Base-by-base conservation (phyloP, 2,113 vertebrate species). In the Gobio gobio region DNA sequence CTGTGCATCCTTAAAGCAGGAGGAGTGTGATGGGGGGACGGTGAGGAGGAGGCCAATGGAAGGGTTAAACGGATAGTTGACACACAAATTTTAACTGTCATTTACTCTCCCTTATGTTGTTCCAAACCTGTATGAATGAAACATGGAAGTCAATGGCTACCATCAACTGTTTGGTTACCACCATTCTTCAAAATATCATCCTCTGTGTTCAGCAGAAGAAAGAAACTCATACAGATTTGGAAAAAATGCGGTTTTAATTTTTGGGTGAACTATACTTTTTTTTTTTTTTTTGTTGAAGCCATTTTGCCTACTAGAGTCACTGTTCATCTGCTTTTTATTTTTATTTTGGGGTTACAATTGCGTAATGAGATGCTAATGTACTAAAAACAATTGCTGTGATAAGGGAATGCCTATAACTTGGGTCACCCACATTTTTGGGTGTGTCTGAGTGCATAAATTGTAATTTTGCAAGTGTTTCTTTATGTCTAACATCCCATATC, bases 1-100 rank as follows among this genome's bases (percentile, higher is more conserved):
- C 91, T 92, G 90, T 85, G 76, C 79, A 9, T 75, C 5, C 76
- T 33, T 58, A 3, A 14, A 66, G 59, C 84, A 10, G 86, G 86
- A 86, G 12, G 73, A 79, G 70, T 87, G 89, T 0, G 0, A 40
- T 86, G 86, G 88, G 77, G 78, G 87, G 85, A 82, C 36, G 10
- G 10, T 10, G 8, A 70, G 22, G 74, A 73, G 47, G 43, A 29
- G 24, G 61, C 79, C 79, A 77, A 29, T 49, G 36, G 47, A 64
- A 49, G 59, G 40, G 74, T 86, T 70, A 10, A 82, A 10, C 26
- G 6, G 54, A 56, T 56, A 3, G 54, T 56, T 56, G 18, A 56
- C 0, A 18, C 54, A 22, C 22, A 56, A 56, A 56, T 3, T 0
- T 3, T 8, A 56, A 56, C 8, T 29, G 2, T 56, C 2, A 56